A percentile compares a stretch with the other conserved stretches of the same genome.
Conservation (phyloP, 2,797 vertebrate genomes). For the Coluber constrictor region DNA sequence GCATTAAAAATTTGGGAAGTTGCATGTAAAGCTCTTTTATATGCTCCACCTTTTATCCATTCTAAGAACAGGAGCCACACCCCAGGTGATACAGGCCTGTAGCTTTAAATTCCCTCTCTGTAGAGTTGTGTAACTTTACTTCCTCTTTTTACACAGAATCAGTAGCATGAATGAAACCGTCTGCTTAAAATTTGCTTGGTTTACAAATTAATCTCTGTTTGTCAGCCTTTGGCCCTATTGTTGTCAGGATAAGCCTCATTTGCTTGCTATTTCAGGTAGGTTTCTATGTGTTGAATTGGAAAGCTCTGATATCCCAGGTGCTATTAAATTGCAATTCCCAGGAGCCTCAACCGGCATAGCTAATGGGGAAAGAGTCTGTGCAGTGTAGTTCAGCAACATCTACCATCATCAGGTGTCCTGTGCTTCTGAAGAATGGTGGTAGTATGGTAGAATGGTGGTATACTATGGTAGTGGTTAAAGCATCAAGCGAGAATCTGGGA, state of each 20-base stretch:
- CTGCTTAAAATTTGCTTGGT: neutral
- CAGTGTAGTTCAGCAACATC: neutral
- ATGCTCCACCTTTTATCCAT: neutral
- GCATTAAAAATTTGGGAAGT: neutral
- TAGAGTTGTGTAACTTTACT: neutral
- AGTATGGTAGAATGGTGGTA: too few species aligned
- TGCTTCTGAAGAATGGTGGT: neutral
- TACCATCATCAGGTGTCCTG: neutral
- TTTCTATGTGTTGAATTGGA: neutral
- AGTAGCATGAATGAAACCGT: neutral
- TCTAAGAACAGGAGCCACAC: neutral
- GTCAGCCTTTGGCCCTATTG: neutral
- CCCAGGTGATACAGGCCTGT: neutral
- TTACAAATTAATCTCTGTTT: neutral
- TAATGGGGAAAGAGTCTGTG: neutral
- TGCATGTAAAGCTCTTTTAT: neutral
- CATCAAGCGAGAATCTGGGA: neutral
- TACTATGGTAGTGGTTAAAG: neutral
- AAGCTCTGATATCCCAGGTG: neutral
- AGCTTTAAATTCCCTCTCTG: neutral
- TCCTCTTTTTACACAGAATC: neutral
- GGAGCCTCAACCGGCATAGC: neutral
- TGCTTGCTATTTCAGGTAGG: neutral
- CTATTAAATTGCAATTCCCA: neutral
- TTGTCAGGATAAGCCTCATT: neutral